Evolutionary conservation across 1,140 invertebrate species (phyloP), one percentile per base, ranked within the genome.

Genomic region (Heliconius hermathena): DNA sequence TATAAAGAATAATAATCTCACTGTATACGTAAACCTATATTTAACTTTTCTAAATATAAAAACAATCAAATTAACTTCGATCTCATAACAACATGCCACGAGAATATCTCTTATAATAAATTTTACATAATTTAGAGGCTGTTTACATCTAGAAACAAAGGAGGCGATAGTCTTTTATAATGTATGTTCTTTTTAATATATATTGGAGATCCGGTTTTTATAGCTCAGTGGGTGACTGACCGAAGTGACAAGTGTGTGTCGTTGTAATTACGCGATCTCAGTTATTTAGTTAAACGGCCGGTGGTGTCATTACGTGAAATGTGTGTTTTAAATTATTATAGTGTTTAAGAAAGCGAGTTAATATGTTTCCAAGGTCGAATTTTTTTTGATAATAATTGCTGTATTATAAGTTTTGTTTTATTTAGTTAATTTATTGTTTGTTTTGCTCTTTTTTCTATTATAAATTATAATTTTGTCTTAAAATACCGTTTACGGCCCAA

Each of bases 131-230:
- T 66, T 66, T 16, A 66, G 22, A 66, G 11, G 11, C 22, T 66
- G 22, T 66, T 66, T 66, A 66, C 60, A 66, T 66, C 60, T 66
- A 66, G 22, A 29, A 66, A 66, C 60, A 66, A 66, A 66, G 60
- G 26, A 66, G 22, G 9, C 60, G 22, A 66, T 29, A 26, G 60
- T 16, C 22, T 57, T 57, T 13, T 52, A 20, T 36, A 36, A 36
- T 36, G 5, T 52, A 52, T 52, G 49, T 52, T 16, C 22, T n/a
- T 57, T 13, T 66, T n/a, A n/a, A 66, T 66, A 29, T 72, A 54
- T 66, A 78, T 78, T 78, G 36, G 26, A 46, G 71, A 54, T 79
- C 78, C 73, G 78, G 78, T 74, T 79, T 79, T 79, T 75, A 71
- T 78, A 79, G 78, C 73, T 79, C 73, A 76, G 5, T 76, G 60